Evolutionary conservation across 2,888 invertebrate genomes (phyloP).

Genomic region (Drosophila birchii): DNA sequence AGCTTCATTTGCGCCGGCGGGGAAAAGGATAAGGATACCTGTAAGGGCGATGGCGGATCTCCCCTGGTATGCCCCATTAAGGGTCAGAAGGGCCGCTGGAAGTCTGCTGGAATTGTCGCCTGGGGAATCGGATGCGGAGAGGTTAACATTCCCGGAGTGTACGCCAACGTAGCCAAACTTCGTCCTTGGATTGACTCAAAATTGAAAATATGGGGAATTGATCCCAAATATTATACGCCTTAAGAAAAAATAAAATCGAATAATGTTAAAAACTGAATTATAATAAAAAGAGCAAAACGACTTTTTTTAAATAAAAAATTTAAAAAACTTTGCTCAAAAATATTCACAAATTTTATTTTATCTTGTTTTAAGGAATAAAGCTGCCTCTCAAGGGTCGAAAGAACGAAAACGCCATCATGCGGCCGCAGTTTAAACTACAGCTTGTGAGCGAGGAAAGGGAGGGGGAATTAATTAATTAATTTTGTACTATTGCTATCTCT

Average conservation of each 20-base stretch:
- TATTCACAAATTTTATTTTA: neutral
- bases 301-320: neutral
- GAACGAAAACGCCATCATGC: no score
- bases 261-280: neutral
- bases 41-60: slow-evolving; percentile 92
- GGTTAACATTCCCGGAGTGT: slow-evolving; percentile 89
- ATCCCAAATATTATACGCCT: slow-evolving; percentile 64
- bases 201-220: slow-evolving; percentile 58
- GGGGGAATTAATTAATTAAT: no score
- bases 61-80: slow-evolving; percentile 90
- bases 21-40: slow-evolving; percentile 89
- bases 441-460: no score
- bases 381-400: neutral
- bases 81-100: slow-evolving; percentile 66
- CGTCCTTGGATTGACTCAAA: slow-evolving; percentile 90
- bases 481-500: no score
- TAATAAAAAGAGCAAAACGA: no score
- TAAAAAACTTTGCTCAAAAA: neutral
- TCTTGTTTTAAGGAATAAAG: neutral
- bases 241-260: slow-evolving; percentile 34
- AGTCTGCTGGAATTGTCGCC: slow-evolving; percentile 88
- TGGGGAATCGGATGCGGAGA: slow-evolving; percentile 93
- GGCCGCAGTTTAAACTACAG: no score
- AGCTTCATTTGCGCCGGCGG: slow-evolving; percentile 93
- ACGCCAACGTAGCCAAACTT: slow-evolving; percentile 88